Evolutionary conservation across 2,888 invertebrate species (phyloP), one percentile per base, ranked within the genome.

Genomic region (Acholoe squamosa): DNA sequence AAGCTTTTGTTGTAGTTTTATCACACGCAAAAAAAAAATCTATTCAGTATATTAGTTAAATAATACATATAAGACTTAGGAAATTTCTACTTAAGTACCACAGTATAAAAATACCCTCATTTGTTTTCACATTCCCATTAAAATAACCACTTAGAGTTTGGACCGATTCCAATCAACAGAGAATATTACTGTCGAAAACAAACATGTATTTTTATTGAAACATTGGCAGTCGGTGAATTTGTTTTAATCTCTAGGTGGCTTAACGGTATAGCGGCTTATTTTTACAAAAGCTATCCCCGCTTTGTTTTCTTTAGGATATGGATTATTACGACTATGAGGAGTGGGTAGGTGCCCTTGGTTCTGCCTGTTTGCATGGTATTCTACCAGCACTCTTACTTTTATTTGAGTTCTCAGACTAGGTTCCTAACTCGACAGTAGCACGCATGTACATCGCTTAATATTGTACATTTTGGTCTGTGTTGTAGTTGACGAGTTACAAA

Each of bases 271-370:
- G 80, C 80, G 5, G 80, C 80, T 80, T 80, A 34, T 34, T 80
- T n/a, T 33, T 80, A 19, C 25, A 22, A 28, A 14, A 10, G 33
- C 25, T 43, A 16, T 51, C 52, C 56, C 31, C 86, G 86, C 86
- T 86, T 86, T 86, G 52, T 86, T 54, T 54, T 84, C 51, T 43
- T 25, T 86, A 86, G 86, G 86, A 86, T 86, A 86, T 86, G 86
- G 86, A 86, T 86, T 86, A 86, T 86, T 86, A 86, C 86, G 86
- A 86, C 86, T 86, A 54, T 86, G 86, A 86, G 86, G 84, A 84
- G 54, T 86, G 86, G 86, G 86, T 86, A 86, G 86, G 86, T 86
- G 86, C 25, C 52, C 56, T 86, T 28, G 86, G 86, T 54, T 86
- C 86, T 86, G n/a, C 84, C n/a, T 51, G 33, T 28, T 52, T 10